phyloP scores from a whole-genome alignment of 2,797 vertebrate genomes.

The Prunella strophiata region DNA sequence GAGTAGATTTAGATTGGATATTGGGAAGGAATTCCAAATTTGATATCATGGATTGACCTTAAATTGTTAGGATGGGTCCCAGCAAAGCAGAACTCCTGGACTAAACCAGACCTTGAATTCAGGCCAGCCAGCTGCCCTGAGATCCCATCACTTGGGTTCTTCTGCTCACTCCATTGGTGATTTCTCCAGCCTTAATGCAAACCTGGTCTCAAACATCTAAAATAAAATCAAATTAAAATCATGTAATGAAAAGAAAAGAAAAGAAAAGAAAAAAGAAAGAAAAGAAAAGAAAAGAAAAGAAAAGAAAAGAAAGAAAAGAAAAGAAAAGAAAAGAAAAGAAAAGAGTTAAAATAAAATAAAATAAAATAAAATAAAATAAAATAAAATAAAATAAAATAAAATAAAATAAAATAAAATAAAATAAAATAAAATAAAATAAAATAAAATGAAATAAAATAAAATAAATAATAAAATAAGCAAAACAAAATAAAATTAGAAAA shows the following conservation, averaged over 20 bases:
- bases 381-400: background rate
- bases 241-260: background rate
- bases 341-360: background rate
- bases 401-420: background rate
- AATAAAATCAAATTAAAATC: background rate
- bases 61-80: background rate
- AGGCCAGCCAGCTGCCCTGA: background rate
- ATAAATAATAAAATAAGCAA: no score
- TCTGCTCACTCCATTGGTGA: background rate
- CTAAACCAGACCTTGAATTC: background rate
- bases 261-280: background rate
- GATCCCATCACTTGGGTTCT: background rate
- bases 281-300: background rate
- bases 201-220: background rate
- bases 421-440: background rate
- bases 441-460: background rate
- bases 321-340: background rate
- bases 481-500: background rate
- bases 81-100: background rate
- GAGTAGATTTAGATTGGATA: background rate
- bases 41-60: background rate
- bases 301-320: background rate
- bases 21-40: background rate
- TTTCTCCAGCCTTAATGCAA: background rate
- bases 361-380: background rate